Base-by-base conservation (phyloP, 2,113 vertebrate species). In the Sakesphorus luctuosus region DNA sequence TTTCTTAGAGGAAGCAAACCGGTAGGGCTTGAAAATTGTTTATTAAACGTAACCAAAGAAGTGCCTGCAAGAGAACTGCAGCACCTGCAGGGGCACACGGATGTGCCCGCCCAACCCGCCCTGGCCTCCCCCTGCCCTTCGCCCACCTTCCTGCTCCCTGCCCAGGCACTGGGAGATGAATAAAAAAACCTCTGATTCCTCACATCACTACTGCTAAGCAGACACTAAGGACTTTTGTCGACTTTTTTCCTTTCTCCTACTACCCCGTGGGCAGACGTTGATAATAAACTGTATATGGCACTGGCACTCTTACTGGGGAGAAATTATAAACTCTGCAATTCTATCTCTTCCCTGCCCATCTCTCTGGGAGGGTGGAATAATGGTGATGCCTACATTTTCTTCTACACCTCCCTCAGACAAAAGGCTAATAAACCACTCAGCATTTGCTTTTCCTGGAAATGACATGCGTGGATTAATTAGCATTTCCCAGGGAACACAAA, bases 391-490 rank as follows among this genome's bases (percentile, higher is more conserved):
- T 82, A 84, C 73, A 50, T 90, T 84, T 93, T 67, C 52, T 55
- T 33, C 59, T 72, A 61, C 87, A 53, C 25, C 62, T 87, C 66
- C 33, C 35, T 87, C 71, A 53, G 36, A 81, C 40, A 85, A 89
- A 82, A 94, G 89, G 56, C 91, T 95, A 93, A 96, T 83, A 93
- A 95, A 90, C 40, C 77, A 72, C 28, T 93, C 91, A 53, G 66
- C 58, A 79, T 76, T 93, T 69, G 49, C 46, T 79, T 82, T 89
- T 82, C 2, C 4, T 62, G 71, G 87, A 85, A 94, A 95, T 11
- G 10, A 52, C 68, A 75, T 53, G 35, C 69, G 67, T 72, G 62
- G 77, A 93, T 87, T 93, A 93, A 95, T 96, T 87, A 94, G 77
- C 66, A 93, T 91, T 94, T 95, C 69, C 84, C 91, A 69, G 84